Conservation (phyloP, 2,888 invertebrate genomes). For the Athalia cordata region DNA sequence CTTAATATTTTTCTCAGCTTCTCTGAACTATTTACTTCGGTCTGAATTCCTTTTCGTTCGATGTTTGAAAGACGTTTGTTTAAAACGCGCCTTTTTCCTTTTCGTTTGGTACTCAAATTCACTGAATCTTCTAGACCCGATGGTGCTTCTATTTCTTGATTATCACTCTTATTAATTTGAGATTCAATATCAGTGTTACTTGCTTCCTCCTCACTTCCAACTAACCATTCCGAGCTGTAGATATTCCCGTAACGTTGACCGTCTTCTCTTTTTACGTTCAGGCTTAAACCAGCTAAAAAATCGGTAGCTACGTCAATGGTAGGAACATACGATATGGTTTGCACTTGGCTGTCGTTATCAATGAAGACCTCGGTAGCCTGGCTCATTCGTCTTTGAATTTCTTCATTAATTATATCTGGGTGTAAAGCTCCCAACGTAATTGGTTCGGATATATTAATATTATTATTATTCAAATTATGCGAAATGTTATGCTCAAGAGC, state of each 20-base stretch:
- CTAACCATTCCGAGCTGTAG: conserved; percentile 57
- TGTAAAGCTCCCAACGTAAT: conserved; percentile 55
- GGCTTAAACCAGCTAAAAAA: conserved; percentile 53
- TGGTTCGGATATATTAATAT: conserved; percentile 2
- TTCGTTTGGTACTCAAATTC: conserved; percentile 49
- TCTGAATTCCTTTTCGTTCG: background rate
- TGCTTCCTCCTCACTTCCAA: conserved; percentile 48
- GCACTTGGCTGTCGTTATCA: conserved; percentile 53
- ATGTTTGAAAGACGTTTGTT: background rate
- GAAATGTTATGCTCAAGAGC: conserved; percentile 44
- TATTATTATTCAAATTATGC: background rate
- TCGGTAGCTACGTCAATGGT: conserved; percentile 52
- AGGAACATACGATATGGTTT: conserved; percentile 50
- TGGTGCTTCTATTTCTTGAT: conserved; percentile 51
- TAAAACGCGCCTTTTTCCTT: conserved; percentile 44
- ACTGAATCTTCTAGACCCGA: conserved; percentile 47
- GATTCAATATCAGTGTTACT: conserved; percentile 45
- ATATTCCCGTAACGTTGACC: conserved; percentile 36
- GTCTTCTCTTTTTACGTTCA: conserved; percentile 59
- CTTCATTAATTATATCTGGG: conserved; percentile 55
- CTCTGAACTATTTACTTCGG: conserved; percentile 36
- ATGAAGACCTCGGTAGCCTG: conserved; percentile 54
- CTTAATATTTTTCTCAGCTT: conserved; percentile 51
- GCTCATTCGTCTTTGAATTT: conserved; percentile 52
- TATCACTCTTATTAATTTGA: conserved; percentile 49